phyloP scores from a whole-genome alignment of 2,888 invertebrate genomes.

The Seladonia tumulorum region DNA sequence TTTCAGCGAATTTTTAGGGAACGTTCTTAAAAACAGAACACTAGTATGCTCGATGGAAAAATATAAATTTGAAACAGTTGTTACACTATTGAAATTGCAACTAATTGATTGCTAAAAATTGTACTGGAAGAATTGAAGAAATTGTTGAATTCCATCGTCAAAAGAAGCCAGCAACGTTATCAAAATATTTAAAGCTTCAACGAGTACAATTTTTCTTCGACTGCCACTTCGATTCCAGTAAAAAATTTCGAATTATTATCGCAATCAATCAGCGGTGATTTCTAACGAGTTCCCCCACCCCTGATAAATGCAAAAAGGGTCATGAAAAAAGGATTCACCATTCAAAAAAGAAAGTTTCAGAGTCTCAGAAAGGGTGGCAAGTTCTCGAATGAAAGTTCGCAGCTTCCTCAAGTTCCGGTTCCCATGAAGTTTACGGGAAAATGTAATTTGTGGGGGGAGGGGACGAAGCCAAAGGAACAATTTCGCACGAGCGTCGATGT shows the following conservation, averaged over 20 bases:
- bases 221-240: too few species aligned
- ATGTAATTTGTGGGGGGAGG: not conserved
- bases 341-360: not conserved
- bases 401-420: not conserved
- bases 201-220: too few species aligned
- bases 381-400: not conserved
- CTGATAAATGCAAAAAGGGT: not conserved
- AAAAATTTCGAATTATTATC: not conserved
- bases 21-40: too few species aligned
- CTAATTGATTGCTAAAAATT: too few species aligned
- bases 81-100: too few species aligned
- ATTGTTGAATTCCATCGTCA: too few species aligned
- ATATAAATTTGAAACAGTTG: too few species aligned
- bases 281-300: not conserved
- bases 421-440: constrained; percentile 7
- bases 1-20: too few species aligned
- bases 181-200: too few species aligned
- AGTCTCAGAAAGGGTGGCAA: not conserved
- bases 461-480: not conserved
- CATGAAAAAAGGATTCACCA: not conserved
- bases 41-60: too few species aligned
- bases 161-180: too few species aligned
- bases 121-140: too few species aligned
- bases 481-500: not conserved
- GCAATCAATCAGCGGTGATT: not conserved